Evolutionary conservation across 92 coral and sea anemone species (phyloP).

Genomic region (Isaurus tuberculatus): DNA sequence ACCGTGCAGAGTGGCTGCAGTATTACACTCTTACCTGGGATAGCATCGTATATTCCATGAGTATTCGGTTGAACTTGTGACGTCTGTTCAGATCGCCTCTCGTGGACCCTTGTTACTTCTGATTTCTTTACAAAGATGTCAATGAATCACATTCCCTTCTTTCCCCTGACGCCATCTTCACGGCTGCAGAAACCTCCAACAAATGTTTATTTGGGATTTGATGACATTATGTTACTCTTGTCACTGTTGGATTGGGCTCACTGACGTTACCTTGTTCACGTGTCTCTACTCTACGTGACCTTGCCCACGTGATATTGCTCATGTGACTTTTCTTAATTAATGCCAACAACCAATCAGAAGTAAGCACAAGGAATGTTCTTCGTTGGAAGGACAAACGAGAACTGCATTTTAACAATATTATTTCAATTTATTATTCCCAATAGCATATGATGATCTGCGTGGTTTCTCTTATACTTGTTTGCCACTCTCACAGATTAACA

Average conservation of each 20-base stretch:
- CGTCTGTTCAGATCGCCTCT: slow-evolving; percentile 8
- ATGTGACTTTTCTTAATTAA: no score
- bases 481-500: no score
- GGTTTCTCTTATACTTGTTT: no score
- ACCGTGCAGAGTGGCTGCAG: slow-evolving; percentile 1
- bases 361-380: background rate
- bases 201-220: slow-evolving; percentile 72
- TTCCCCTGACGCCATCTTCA: slow-evolving; percentile 72
- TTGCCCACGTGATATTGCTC: no score
- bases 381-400: background rate
- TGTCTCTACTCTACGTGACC: background rate
- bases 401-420: background rate
- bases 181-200: slow-evolving; percentile 38
- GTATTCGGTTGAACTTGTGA: slow-evolving; percentile 23
- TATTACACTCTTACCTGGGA: slow-evolving; percentile 56
- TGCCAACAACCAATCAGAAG: slow-evolving; percentile 65
- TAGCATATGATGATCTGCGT: no score
- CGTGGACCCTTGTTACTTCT: slow-evolving; percentile 15
- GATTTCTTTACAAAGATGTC: background rate
- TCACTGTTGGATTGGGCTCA: slow-evolving; percentile 85
- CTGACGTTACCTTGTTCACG: slow-evolving; percentile 76
- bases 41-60: slow-evolving; percentile 63
- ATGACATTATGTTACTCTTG: slow-evolving; percentile 79
- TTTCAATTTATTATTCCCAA: no score
- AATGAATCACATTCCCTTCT: slow-evolving; percentile 8